Evolutionary conservation across 2,113 vertebrate genomes (phyloP).

Genomic region (Psilopogon haemacephalus): DNA sequence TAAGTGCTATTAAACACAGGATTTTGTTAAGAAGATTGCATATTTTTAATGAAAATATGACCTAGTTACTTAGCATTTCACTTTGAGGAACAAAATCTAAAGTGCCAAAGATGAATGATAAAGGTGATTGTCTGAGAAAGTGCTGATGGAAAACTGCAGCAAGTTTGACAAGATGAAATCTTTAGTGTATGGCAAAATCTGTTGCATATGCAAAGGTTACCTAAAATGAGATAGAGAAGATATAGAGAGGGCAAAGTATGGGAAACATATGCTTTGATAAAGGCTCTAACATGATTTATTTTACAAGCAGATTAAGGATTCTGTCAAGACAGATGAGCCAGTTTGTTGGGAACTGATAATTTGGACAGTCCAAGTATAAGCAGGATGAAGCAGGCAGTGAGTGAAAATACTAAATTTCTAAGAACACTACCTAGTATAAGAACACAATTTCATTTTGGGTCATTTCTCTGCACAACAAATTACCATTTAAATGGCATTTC

Average conservation of each 20-base stretch:
- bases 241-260: neutral
- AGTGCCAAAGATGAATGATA: neutral
- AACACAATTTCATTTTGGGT: neutral
- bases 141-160: conserved; percentile 8
- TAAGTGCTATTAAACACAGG: neutral
- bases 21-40: neutral
- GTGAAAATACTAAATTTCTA: neutral
- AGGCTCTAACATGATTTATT: neutral
- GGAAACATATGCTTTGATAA: conserved; percentile 20
- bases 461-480: neutral
- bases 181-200: neutral
- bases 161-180: conserved; percentile 10
- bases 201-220: neutral
- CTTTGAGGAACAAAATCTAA: neutral
- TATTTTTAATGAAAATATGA: conserved; percentile 25
- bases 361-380: neutral
- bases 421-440: neutral
- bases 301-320: conserved; percentile 29
- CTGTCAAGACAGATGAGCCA: neutral
- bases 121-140: neutral
- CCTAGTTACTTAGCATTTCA: neutral
- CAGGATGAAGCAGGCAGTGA: neutral
- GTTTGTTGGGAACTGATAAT: neutral
- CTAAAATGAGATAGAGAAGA: neutral
- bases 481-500: conserved; percentile 27